These are phyloP conservation scores for Netelia fuscicornis DNA, from an alignment of 2,888 invertebrate species.

Conservation along the genomic window DNA sequence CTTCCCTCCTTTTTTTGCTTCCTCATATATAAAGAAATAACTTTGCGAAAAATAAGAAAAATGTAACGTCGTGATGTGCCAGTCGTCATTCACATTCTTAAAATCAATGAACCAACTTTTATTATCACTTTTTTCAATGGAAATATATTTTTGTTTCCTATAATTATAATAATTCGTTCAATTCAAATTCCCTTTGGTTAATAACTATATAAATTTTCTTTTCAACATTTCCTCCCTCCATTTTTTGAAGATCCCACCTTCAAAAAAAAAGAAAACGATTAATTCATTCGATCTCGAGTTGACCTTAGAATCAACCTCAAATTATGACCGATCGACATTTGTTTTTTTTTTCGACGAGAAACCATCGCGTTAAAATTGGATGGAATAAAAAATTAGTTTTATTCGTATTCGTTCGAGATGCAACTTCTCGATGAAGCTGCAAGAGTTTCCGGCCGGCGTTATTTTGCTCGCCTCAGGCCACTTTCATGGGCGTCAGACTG, in stretches of 20 bases:
- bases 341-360: neutral
- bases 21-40: slow-evolving; percentile 23
- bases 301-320: neutral
- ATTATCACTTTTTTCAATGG: neutral
- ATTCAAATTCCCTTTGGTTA: no score
- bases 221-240: neutral
- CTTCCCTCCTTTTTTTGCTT: slow-evolving; percentile 30
- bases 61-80: neutral
- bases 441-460: slow-evolving; percentile 66
- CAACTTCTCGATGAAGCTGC: slow-evolving; percentile 55
- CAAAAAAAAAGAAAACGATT: neutral
- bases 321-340: neutral
- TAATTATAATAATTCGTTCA: no score
- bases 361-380: neutral
- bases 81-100: neutral
- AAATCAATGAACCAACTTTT: no score
- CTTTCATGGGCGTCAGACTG: slow-evolving; percentile 75
- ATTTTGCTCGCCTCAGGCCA: slow-evolving; percentile 61
- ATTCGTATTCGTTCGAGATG: slow-evolving; percentile 30
- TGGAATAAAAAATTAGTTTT: slow-evolving; percentile 20
- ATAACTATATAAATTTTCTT: no score
- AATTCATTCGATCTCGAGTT: neutral
- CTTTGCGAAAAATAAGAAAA: slow-evolving; percentile 18
- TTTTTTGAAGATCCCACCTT: neutral
- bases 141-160: no score